Evolutionary conservation across 2,888 invertebrate species (phyloP), one percentile per base, ranked within the genome.

Genomic region (Noctua janthina): DNA sequence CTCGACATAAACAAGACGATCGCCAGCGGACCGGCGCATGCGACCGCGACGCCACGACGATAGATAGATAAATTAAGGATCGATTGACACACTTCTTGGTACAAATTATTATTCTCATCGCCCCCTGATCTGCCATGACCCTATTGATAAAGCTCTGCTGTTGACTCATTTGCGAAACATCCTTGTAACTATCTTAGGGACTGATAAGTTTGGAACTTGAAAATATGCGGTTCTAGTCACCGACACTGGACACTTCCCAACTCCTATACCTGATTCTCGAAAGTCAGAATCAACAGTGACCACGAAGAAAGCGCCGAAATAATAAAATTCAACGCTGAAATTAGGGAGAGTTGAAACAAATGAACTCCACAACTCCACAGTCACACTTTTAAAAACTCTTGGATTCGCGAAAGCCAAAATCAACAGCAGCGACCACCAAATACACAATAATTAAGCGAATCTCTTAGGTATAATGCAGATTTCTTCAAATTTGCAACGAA

Each of bases 111-210:
- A 89, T 88, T 88, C 82, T 84, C 76, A 88, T 87, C 80, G 75
- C 43, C 75, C 74, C 81, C 78, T 87, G 76, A 87, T 88, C 82
- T 84, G 78, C 85, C 87, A 82, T 90, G 92, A 92, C 92, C 92
- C 84, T 69, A 80, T 79, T 90, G 80, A 79, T 76, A 70, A 79
- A 79, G 51, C 74, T 75, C 17, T 79, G 88, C 17, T 79, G 88
- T 91, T 91, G 88, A 91, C 85, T 91, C 89, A 91, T 92, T 92
- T 92, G 90, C 90, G 90, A 91, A 92, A 92, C 85, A 90, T 81
- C 46, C 73, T 78, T 76, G 67, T 67, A 15, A 43, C 23, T 67
- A 43, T 39, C 23, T 39, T 39, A 23, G 39, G 43, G 43, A 43
- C 23, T 23, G 39, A 23, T 23, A 4, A 23, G 67, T 64, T 64